These are phyloP conservation scores for Phataginus tetradactyla DNA, from an alignment of 2,797 vertebrate species.

Conservation along the genomic window DNA sequence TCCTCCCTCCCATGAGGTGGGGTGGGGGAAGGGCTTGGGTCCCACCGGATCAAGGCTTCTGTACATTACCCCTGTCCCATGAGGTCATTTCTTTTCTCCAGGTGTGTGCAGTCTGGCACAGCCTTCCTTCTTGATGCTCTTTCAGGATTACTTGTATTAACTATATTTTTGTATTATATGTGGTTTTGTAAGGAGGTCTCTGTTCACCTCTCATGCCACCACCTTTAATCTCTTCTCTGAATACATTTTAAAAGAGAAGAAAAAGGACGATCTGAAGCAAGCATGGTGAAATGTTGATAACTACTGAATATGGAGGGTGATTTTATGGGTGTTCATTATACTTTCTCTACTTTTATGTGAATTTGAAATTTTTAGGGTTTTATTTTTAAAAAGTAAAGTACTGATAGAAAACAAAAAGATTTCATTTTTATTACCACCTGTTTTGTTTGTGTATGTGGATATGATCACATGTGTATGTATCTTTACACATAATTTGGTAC, in stretches of 20 bases:
- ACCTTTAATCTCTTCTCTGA: not conserved
- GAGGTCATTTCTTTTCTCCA: too few relatives aligned
- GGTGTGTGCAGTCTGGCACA: too few relatives aligned
- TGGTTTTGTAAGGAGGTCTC: too few relatives aligned
- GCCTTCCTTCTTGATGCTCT: too few relatives aligned
- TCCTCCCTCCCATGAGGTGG: too few relatives aligned
- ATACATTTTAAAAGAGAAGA: not conserved
- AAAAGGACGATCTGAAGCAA: not conserved
- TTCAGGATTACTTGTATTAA: too few relatives aligned
- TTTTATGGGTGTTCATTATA: not conserved
- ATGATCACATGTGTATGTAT: not conserved
- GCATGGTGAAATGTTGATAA: not conserved
- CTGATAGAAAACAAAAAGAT: not conserved
- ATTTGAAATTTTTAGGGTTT: not conserved
- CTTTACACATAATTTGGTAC: not conserved
- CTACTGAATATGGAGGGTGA: not conserved
- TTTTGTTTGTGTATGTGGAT: not conserved
- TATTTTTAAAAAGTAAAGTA: not conserved
- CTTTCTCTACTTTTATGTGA: not conserved
- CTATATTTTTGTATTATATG: too few relatives aligned
- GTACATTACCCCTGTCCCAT: too few relatives aligned
- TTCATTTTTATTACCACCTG: not conserved
- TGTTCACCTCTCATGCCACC: too few relatives aligned
- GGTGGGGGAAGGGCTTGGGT: too few relatives aligned
- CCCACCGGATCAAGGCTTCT: too few relatives aligned